These are phyloP conservation scores for Conomelus anceps DNA, from an alignment of 2,888 invertebrate species.

Conservation along the genomic window DNA sequence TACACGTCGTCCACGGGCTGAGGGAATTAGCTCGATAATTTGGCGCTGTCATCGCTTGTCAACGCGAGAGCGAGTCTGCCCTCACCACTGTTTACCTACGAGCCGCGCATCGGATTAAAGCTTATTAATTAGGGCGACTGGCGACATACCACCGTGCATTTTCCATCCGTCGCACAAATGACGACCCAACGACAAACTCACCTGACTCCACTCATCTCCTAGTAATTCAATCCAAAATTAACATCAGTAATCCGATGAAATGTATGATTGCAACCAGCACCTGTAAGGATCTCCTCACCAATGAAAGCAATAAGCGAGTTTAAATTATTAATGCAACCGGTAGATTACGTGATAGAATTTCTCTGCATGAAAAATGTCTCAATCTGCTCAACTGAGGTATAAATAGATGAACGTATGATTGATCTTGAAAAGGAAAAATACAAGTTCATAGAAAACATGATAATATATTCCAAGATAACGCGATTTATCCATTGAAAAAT, in stretches of 20 bases:
- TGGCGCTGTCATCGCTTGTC: conserved; percentile 20
- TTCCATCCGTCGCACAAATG: not conserved
- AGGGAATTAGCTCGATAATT: conserved; percentile 14
- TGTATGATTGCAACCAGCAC: not conserved
- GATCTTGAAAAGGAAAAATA: too few species aligned
- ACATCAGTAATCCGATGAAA: not conserved
- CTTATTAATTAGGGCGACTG: not conserved
- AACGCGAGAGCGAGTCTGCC: not conserved
- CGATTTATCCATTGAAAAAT: too few species aligned
- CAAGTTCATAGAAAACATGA: too few species aligned
- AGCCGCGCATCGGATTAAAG: not conserved
- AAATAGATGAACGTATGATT: too few species aligned
- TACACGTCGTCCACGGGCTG: conserved; percentile 14
- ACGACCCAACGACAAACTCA: not conserved
- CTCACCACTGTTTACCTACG: not conserved
- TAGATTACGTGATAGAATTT: too few species aligned
- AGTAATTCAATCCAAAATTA: not conserved
- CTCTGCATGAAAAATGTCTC: too few species aligned
- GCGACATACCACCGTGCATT: not conserved
- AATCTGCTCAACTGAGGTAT: too few species aligned
- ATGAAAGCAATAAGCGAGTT: not conserved
- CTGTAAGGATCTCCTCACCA: not conserved
- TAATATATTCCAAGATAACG: too few species aligned
- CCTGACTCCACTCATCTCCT: not conserved
- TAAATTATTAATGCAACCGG: not conserved